Conservation (phyloP, 2,888 invertebrate genomes). For the Caenorhabditis auriculariae region DNA sequence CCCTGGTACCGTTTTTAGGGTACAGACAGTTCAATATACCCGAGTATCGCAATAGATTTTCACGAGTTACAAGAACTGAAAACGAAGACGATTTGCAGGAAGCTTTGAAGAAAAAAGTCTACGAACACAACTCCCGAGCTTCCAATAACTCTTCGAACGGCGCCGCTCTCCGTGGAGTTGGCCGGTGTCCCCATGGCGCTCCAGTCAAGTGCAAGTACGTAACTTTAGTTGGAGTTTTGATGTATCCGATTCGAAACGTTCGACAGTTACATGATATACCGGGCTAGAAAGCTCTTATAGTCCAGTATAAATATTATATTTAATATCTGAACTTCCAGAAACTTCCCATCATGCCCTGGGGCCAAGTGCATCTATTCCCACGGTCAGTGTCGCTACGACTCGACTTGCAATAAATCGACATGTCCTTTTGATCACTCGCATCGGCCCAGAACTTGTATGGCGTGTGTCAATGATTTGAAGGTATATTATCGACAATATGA, state of each 20-base stretch:
- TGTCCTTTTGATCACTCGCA: conserved; percentile 41
- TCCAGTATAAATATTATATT: not conserved
- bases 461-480: conserved; percentile 36
- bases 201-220: conserved; percentile 35
- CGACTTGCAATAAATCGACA: conserved; percentile 18
- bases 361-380: conserved; percentile 37
- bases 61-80: not conserved
- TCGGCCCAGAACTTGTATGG: conserved; percentile 32
- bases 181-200: conserved; percentile 36
- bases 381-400: conserved; percentile 22
- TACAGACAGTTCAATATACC: not conserved
- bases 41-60: not conserved
- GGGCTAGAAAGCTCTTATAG: too few relatives aligned
- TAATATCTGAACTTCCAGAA: conserved; percentile 10
- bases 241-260: not conserved
- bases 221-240: not conserved
- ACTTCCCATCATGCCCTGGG: conserved; percentile 39
- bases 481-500: too few relatives aligned
- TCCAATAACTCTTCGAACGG: too few relatives aligned
- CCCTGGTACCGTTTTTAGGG: too few relatives aligned
- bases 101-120: conserved; percentile 20
- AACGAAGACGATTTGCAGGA: conserved; percentile 14
- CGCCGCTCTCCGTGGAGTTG: conserved; percentile 30
- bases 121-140: conserved; percentile 9
- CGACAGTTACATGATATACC: too few relatives aligned